phyloP scores from a whole-genome alignment of 2,113 vertebrate genomes.

The Crotophaga sulcirostris region DNA sequence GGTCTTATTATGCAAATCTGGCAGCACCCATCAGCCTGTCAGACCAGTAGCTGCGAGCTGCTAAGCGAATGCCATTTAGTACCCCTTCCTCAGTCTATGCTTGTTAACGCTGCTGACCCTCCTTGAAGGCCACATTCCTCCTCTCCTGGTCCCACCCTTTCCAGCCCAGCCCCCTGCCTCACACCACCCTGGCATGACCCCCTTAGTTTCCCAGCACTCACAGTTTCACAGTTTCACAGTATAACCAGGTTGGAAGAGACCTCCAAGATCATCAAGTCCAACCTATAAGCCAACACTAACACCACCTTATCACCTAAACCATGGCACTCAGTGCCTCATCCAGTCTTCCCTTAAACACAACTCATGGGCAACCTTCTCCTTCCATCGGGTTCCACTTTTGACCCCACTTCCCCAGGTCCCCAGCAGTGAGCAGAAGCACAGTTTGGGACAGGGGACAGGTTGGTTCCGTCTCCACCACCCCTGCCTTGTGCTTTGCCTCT shows the following conservation, averaged over 20 bases:
- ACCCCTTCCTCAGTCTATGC: neutral
- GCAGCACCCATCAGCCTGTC: conserved; percentile 25
- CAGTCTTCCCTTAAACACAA: no score
- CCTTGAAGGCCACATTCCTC: fast-evolving
- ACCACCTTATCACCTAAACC: no score
- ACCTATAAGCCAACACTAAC: no score
- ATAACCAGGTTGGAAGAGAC: no score
- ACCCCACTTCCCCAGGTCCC: neutral
- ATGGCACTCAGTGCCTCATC: no score
- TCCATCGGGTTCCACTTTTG: neutral
- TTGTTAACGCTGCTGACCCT: neutral
- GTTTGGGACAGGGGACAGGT: neutral
- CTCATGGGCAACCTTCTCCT: neutral
- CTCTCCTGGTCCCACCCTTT: neutral
- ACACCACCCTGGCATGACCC: no score
- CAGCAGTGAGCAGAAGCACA: neutral
- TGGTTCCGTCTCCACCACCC: fast-evolving
- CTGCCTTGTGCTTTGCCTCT: neutral
- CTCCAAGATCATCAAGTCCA: no score
- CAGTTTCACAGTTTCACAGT: no score
- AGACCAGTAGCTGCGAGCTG: neutral
- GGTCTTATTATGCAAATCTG: conserved; percentile 26
- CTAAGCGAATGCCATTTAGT: neutral
- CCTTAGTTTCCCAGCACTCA: no score
- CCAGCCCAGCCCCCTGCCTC: fast-evolving